phyloP scores from a whole-genome alignment of 2,113 vertebrate genomes.

The Xiphophorus couchianus region DNA sequence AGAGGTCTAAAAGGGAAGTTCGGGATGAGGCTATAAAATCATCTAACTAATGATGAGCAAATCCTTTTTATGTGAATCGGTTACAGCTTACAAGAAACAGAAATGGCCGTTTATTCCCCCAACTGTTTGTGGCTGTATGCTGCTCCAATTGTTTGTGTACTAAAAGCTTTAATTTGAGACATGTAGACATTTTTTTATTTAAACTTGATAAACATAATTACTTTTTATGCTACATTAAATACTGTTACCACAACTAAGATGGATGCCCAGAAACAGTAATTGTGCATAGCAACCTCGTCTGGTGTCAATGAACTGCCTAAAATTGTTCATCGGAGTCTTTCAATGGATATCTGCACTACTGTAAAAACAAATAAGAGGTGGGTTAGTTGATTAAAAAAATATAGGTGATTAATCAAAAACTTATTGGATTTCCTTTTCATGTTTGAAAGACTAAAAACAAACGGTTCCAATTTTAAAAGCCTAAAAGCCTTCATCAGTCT shows the following conservation, averaged over 20 bases:
- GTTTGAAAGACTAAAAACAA: not conserved
- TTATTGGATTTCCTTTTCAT: not conserved
- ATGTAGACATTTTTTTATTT: not conserved
- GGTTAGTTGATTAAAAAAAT: not conserved
- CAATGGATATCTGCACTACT: not conserved
- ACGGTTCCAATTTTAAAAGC: too few species aligned
- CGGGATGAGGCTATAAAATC: not conserved
- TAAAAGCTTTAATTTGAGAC: not conserved
- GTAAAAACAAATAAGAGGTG: not conserved
- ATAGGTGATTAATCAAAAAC: too few species aligned
- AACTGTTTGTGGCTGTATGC: not conserved
- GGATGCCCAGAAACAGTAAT: not conserved
- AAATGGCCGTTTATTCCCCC: not conserved
- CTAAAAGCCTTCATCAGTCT: too few species aligned
- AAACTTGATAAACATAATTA: not conserved
- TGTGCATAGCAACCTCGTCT: not conserved
- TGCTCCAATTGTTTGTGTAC: not conserved
- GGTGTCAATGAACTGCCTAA: not conserved
- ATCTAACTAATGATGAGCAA: not conserved
- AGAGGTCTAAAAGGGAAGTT: not conserved
- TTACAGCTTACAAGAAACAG: not conserved
- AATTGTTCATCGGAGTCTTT: not conserved
- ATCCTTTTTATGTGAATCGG: not conserved
- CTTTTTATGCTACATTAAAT: not conserved
- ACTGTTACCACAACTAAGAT: not conserved